phyloP scores from a whole-genome alignment of 2,888 invertebrate genomes.

The Rhopalosiphum nymphaeae region DNA sequence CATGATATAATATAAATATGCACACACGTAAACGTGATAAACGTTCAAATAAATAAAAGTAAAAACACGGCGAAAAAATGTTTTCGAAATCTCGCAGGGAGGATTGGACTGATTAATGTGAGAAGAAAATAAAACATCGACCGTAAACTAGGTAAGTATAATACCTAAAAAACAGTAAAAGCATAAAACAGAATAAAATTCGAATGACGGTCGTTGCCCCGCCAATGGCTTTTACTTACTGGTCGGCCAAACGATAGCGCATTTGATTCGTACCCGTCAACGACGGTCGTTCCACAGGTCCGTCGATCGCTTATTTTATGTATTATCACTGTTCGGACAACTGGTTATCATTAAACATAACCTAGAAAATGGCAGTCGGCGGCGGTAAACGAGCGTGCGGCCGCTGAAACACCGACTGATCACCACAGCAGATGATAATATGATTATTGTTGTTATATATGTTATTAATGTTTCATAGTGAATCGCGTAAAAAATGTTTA shows the following conservation, averaged over 20 bases:
- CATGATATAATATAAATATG: not conserved
- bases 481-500: not conserved
- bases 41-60: not conserved
- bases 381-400: constrained; percentile 45
- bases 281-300: constrained; percentile 26
- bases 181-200: not conserved
- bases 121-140: too few relatives aligned
- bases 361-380: constrained; percentile 44
- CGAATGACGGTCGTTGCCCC: not conserved
- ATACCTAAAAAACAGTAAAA: not conserved
- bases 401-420: not conserved
- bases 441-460: not conserved
- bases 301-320: constrained; percentile 20
- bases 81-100: not conserved
- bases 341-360: constrained; percentile 59
- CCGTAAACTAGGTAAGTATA: not conserved
- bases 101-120: not conserved
- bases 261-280: constrained; percentile 22
- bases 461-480: not conserved
- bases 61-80: too few relatives aligned
- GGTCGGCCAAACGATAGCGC: constrained; percentile 7
- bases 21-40: not conserved
- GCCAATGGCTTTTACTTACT: constrained; percentile 50
- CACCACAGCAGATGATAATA: not conserved
- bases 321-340: constrained; percentile 30